Evolutionary conservation across 1,140 invertebrate genomes (phyloP).

Genomic region (Xylocopa sonorina): DNA sequence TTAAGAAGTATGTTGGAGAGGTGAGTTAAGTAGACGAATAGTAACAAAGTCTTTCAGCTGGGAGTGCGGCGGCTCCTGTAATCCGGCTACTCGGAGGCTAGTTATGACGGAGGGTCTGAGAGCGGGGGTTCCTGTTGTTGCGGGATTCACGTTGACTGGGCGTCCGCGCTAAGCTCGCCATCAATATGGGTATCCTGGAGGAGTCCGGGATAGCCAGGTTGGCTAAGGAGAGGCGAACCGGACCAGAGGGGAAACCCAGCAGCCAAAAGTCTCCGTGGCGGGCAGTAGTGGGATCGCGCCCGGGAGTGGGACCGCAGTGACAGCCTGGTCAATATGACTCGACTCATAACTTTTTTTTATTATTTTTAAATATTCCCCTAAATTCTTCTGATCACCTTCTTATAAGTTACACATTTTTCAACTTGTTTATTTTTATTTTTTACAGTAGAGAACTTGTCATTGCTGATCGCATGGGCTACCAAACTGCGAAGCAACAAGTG

Average conservation of each 20-base stretch:
- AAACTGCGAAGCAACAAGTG: neutral
- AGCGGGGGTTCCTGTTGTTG: slow-evolving; percentile 88
- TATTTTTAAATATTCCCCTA: slow-evolving; percentile 63
- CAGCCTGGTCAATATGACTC: slow-evolving; percentile 93
- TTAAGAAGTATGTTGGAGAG: neutral
- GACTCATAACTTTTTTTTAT: slow-evolving; percentile 89
- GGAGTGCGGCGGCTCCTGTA: slow-evolving; percentile 96
- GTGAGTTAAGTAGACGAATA: slow-evolving; percentile 48
- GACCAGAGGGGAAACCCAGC: slow-evolving; percentile 98
- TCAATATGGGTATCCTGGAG: slow-evolving; percentile 94
- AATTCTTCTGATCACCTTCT: neutral
- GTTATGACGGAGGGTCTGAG: slow-evolving; percentile 92
- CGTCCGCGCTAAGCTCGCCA: slow-evolving; percentile 94
- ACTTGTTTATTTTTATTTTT: neutral
- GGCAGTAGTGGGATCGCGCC: slow-evolving; percentile 98
- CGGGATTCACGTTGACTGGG: slow-evolving; percentile 89
- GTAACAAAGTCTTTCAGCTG: slow-evolving; percentile 83
- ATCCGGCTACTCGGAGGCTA: slow-evolving; percentile 96
- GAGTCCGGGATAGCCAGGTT: slow-evolving; percentile 92
- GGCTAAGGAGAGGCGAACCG: slow-evolving; percentile 96
- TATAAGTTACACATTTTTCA: no score
- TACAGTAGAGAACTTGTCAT: neutral
- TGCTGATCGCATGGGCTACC: neutral
- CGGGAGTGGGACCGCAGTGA: slow-evolving; percentile 92
- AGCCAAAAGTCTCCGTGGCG: slow-evolving; percentile 98